Conservation (phyloP, 2,113 vertebrate genomes). For the chimpanzee (Pan troglodytes) region NHGRI_mPanTro3-v2.1_pri NC_072402.2:75085501-75086000, state of each 20-base stretch:
- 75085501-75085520: background rate
- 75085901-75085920: background rate
- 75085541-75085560: background rate
- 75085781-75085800: background rate
- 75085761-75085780: background rate
- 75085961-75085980: accelerated
- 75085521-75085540: background rate
- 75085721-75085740: conserved; percentile 19
- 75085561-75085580: conserved; percentile 30
- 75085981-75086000: background rate
- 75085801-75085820: background rate
- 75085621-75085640: background rate
- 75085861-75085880: background rate
- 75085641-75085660: background rate
- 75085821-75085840: no score
- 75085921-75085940: background rate
- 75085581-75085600: background rate
- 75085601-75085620: background rate
- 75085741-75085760: background rate
- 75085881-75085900: background rate
- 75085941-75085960: background rate
- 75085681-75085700: background rate
- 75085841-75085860: background rate
- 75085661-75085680: conserved; percentile 38
- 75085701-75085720: background rate